These are phyloP conservation scores for Ctenicera cuprea DNA, from an alignment of 2,888 invertebrate genomes.

Conservation along the genomic window DNA sequence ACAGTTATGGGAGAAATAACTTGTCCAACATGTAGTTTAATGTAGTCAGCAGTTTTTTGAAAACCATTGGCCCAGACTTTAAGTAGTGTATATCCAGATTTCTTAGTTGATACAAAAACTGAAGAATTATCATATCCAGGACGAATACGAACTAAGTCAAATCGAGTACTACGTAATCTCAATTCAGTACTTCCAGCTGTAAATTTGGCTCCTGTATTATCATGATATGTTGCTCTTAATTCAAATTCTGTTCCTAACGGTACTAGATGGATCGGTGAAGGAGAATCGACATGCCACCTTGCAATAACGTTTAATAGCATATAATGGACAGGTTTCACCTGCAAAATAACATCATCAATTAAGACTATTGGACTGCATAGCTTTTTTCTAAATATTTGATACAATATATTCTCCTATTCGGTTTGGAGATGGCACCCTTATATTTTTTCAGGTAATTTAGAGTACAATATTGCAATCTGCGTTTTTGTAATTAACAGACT, in stretches of 20 bases:
- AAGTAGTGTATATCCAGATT: slow-evolving; percentile 73
- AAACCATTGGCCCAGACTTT: slow-evolving; percentile 73
- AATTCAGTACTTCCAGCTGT: slow-evolving; percentile 73
- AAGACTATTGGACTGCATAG: too few relatives aligned
- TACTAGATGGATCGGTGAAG: slow-evolving; percentile 61
- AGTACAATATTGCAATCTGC: too few relatives aligned
- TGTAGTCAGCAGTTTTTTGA: slow-evolving; percentile 69
- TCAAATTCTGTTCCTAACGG: slow-evolving; percentile 75
- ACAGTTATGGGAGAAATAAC: slow-evolving; percentile 68
- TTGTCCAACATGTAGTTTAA: slow-evolving; percentile 70
- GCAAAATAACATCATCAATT: slow-evolving; percentile 36
- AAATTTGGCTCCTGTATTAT: slow-evolving; percentile 75
- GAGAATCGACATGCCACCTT: slow-evolving; percentile 65
- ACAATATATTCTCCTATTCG: too few relatives aligned
- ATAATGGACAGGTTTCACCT: slow-evolving; percentile 73
- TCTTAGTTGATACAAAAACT: slow-evolving; percentile 71
- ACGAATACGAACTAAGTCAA: slow-evolving; percentile 69
- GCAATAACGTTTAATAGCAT: slow-evolving; percentile 69
- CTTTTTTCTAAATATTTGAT: too few relatives aligned
- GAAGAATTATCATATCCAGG: slow-evolving; percentile 73
- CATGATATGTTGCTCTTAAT: slow-evolving; percentile 74
- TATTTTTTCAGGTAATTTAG: too few relatives aligned
- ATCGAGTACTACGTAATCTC: slow-evolving; percentile 73
- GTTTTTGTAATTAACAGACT: too few relatives aligned
- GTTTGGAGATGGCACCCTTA: too few relatives aligned